Conservation (phyloP, 1,140 invertebrate species). For the Eupristina koningsbergeri region DNA sequence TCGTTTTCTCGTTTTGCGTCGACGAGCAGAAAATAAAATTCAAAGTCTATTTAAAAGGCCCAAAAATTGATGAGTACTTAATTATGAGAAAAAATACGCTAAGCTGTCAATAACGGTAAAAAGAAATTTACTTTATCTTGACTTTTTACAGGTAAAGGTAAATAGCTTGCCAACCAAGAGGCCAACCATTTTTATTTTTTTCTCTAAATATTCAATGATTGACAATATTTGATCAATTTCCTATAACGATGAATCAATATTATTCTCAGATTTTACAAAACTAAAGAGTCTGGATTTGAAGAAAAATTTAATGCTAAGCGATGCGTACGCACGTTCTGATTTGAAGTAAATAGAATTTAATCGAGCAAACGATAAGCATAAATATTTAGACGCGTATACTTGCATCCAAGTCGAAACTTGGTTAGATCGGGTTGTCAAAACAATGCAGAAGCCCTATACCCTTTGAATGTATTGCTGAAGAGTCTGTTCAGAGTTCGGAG, state of each 20-base stretch:
- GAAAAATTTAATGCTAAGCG: too few relatives aligned
- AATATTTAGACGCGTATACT: not conserved
- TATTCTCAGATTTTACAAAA: too few relatives aligned
- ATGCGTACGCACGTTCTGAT: not conserved
- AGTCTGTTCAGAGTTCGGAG: not conserved
- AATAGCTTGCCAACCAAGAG: not conserved
- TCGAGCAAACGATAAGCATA: not conserved
- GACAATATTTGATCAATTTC: too few relatives aligned
- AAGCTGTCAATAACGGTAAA: slow-evolving; percentile 4
- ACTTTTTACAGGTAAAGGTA: not conserved
- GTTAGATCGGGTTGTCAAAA: not conserved
- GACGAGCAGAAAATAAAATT: not conserved
- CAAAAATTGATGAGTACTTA: slow-evolving; percentile 64
- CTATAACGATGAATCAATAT: too few relatives aligned
- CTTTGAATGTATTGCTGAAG: not conserved
- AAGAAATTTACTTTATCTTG: slow-evolving; percentile 11
- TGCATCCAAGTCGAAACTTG: not conserved
- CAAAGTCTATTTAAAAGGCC: not conserved
- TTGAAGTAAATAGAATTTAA: not conserved
- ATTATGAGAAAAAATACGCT: slow-evolving; percentile 60
- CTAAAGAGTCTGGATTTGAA: too few relatives aligned
- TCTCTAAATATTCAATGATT: not conserved
- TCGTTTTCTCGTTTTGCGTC: slow-evolving; percentile 13
- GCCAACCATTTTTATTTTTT: not conserved
- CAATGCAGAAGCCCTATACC: not conserved